Evolutionary conservation across 2,888 invertebrate species (phyloP).

Genomic region (Chrysomela aeneicollis): DNA sequence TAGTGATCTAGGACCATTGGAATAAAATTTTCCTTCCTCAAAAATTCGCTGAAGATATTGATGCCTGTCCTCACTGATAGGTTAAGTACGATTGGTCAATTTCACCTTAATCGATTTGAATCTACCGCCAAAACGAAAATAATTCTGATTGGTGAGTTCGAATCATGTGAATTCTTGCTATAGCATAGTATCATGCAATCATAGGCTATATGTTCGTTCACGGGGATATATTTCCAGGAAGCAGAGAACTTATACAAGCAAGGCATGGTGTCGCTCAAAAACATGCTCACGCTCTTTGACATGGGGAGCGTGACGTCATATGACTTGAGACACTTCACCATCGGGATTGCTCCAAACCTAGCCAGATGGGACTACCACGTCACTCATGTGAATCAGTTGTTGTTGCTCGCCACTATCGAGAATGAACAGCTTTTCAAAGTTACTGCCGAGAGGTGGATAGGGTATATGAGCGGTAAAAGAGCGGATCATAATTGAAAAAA

Average conservation of each 20-base stretch:
- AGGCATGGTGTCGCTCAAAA: slow-evolving; percentile 87
- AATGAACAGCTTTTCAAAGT: slow-evolving; percentile 80
- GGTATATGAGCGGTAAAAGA: slow-evolving; percentile 93
- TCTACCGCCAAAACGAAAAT: too few species aligned
- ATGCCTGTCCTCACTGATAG: too few species aligned
- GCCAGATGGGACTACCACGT: slow-evolving; percentile 99
- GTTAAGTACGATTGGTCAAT: too few species aligned
- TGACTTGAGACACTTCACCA: slow-evolving; percentile 91
- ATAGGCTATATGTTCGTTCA: too few species aligned
- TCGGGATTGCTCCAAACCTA: slow-evolving; percentile 86
- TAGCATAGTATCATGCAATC: too few species aligned
- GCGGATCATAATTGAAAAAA: slow-evolving; percentile 86
- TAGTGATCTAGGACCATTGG: too few species aligned
- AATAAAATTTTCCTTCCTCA: too few species aligned
- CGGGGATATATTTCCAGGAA: slow-evolving; percentile 64
- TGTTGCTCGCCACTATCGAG: slow-evolving; percentile 87
- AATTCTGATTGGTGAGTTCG: too few species aligned
- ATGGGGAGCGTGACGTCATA: slow-evolving; percentile 96
- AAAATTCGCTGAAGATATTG: too few species aligned
- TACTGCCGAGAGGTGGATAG: slow-evolving; percentile 92
- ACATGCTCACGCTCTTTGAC: slow-evolving; percentile 89
- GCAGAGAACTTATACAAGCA: slow-evolving; percentile 81
- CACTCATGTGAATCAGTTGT: slow-evolving; percentile 95
- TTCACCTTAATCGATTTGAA: too few species aligned
- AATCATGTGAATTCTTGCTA: too few species aligned